Conservation (phyloP, 35 echinoderm and acorn worm species). For the Lytechinus variegatus region DNA sequence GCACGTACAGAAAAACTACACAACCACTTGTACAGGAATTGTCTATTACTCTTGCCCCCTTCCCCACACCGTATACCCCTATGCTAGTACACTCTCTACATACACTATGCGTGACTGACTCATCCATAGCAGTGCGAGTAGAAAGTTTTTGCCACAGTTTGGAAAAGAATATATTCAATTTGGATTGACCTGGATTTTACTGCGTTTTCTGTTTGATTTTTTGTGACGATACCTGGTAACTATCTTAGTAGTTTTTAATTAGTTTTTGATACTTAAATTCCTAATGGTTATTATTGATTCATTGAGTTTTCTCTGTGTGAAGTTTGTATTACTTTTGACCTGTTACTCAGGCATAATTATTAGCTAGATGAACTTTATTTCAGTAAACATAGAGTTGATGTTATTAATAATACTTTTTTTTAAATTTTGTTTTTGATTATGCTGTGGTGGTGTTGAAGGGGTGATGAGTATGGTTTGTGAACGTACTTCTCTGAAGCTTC, state of each 20-base stretch:
- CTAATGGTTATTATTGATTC: background rate
- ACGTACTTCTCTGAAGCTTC: background rate
- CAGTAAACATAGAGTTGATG: background rate
- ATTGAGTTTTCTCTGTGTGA: background rate
- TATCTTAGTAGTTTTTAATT: slow-evolving; percentile 28
- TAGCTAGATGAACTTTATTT: background rate
- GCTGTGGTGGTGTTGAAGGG: background rate
- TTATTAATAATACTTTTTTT: background rate
- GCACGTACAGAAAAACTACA: background rate
- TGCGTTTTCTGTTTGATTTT: background rate
- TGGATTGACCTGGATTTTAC: background rate
- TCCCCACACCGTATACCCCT: background rate
- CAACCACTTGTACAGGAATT: background rate
- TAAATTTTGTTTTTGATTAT: background rate
- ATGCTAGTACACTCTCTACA: background rate
- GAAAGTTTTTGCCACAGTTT: background rate
- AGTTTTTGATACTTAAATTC: background rate
- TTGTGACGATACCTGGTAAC: slow-evolving; percentile 8
- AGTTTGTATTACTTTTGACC: background rate
- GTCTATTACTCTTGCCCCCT: background rate
- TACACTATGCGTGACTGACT: background rate
- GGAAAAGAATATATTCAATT: background rate
- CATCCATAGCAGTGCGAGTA: background rate
- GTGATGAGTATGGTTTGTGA: background rate
- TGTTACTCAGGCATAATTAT: background rate